Base-by-base conservation (phyloP, 2,888 invertebrate species). In the Leptopterna dolabrata region DNA sequence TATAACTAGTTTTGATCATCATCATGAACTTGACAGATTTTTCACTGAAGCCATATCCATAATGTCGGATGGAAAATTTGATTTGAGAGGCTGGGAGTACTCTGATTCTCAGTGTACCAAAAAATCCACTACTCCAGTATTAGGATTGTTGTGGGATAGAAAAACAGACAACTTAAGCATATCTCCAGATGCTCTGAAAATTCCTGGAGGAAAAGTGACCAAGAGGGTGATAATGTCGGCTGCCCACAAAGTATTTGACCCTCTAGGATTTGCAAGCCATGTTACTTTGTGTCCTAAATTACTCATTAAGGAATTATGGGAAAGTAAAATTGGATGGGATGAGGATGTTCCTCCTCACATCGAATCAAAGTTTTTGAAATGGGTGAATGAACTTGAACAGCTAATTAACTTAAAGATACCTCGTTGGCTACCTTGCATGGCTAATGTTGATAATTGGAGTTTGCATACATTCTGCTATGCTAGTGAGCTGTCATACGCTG, bases 81-180 rank as follows among this genome's bases (percentile, higher is more conserved):
- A 90, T 92, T 14, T 90, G 91, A 11, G 80, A 91, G 9, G 51
- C 30, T 82, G 82, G 82, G 82, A 82, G 30, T 82, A 13, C 29
- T 14, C 82, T n/a, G 36, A 71, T 16, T 30, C 27, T 3, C n/a
- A 51, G 27, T 47, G 19, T 81, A 7, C 16, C 13, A 13, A 16
- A 47, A 47, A 47, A 47, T 47, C 14, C 16, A 1, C 14, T 47
- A 47, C 16, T 16, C 47, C 47, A 47, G 80, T 80, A 27, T 24
- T 80, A 6, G 80, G 80, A 45, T 19, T 80, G 45, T 45, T 19
- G 11, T 81, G 81, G 81, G 29, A 81, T 55, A 16, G 55, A 7
- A 81, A 81, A 13, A 47, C 2, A 2, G 81, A 81, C 55, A 81
- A 51, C 7, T 27, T 81, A n/a, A 51, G 27, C 11, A 9, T 81